Conservation (phyloP, 2,797 vertebrate species). For the Lacerta bilineata region DNA sequence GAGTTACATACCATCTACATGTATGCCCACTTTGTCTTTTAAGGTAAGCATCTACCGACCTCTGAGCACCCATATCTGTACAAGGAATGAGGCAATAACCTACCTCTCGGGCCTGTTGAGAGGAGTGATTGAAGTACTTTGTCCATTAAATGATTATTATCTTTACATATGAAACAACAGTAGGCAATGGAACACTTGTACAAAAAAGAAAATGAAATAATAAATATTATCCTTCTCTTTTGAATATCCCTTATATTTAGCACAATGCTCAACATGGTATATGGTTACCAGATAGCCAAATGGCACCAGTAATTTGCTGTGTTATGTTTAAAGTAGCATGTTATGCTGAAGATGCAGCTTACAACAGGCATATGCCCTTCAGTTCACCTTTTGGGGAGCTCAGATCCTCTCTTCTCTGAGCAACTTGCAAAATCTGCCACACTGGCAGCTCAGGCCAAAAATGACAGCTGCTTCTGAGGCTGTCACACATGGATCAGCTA, state of each 20-base stretch:
- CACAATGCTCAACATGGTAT: not conserved
- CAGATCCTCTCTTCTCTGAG: not conserved
- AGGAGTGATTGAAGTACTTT: not conserved
- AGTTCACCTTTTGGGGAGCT: not conserved
- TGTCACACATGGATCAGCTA: not conserved
- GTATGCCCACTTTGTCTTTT: not conserved
- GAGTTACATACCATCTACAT: not conserved
- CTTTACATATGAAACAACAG: not conserved
- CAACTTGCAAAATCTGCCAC: not conserved
- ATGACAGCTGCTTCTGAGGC: not conserved
- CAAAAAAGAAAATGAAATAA: no score
- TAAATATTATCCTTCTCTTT: not conserved
- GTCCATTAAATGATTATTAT: not conserved
- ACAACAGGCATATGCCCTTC: not conserved
- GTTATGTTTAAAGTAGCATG: conserved; percentile 16
- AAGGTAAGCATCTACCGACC: not conserved
- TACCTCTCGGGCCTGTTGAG: not conserved
- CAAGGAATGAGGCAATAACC: not conserved
- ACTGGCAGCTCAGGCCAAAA: conserved; percentile 28
- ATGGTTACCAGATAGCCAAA: conserved; percentile 8
- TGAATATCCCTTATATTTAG: not conserved
- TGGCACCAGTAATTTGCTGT: not conserved
- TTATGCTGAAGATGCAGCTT: not conserved
- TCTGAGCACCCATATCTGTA: not conserved
- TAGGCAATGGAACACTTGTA: no score